Conservation (phyloP, 2,888 invertebrate genomes). For the Aplocera efformata region DNA sequence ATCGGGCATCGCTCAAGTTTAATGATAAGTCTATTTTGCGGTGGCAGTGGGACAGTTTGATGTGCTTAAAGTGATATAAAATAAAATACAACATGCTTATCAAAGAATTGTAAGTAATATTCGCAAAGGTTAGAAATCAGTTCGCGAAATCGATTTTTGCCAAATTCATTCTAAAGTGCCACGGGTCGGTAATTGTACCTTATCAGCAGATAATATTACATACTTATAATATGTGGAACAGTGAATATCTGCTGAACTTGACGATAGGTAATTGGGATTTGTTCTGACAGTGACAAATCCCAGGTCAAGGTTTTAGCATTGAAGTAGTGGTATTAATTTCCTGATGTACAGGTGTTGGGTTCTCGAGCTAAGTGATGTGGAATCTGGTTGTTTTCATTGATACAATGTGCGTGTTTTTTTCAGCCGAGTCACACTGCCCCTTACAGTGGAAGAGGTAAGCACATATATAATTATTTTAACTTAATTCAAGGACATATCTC, state of each 20-base stretch:
- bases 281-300: constrained; percentile 60
- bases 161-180: constrained; percentile 42
- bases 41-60: constrained; percentile 77
- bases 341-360: constrained; percentile 45
- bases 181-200: constrained; percentile 38
- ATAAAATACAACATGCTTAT: constrained; percentile 82
- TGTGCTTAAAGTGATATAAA: constrained; percentile 72
- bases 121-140: constrained; percentile 60
- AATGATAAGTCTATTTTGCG: constrained; percentile 70
- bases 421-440: constrained; percentile 97
- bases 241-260: constrained; percentile 19
- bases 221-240: constrained; percentile 23
- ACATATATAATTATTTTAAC: constrained; percentile 9
- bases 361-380: constrained; percentile 7
- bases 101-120: constrained; percentile 85
- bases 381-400: constrained; percentile 12
- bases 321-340: constrained; percentile 29
- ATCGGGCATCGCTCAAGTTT: constrained; percentile 73
- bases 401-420: constrained; percentile 58
- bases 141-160: constrained; percentile 71
- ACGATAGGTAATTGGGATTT: constrained; percentile 26
- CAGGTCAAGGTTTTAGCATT: constrained; percentile 53
- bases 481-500: constrained; percentile 31
- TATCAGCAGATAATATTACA: constrained; percentile 42
- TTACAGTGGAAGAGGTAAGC: constrained; percentile 97